Conservation (phyloP, 2,888 invertebrate species). For the Tiphia femorata region DNA sequence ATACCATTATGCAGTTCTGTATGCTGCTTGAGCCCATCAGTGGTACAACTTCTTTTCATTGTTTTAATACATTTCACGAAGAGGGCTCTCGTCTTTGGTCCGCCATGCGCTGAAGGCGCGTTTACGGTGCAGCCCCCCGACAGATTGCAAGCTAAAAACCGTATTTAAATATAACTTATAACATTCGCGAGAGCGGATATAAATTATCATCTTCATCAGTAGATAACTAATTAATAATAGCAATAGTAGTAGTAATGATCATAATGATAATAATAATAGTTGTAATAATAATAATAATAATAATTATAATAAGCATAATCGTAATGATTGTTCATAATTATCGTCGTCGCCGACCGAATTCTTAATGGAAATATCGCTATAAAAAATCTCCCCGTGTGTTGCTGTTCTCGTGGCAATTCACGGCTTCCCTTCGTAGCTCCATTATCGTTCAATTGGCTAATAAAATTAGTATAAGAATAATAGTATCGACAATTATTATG, state of each 20-base stretch:
- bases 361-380: conserved; percentile 52
- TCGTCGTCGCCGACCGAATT: conserved; percentile 30
- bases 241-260: conserved; percentile 42
- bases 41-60: not conserved
- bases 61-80: conserved; percentile 26
- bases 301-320: conserved; percentile 34
- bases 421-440: conserved; percentile 8
- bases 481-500: conserved; percentile 55
- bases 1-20: conserved; percentile 46
- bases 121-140: conserved; percentile 54
- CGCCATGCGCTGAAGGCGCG: conserved; percentile 49
- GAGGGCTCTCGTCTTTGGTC: conserved; percentile 59
- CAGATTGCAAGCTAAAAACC: conserved; percentile 46
- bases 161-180: conserved; percentile 56
- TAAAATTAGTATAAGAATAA: conserved; percentile 63
- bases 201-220: conserved; percentile 52
- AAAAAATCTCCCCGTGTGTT: conserved; percentile 40
- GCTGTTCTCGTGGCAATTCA: conserved; percentile 24
- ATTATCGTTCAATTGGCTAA: conserved; percentile 55
- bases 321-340: conserved; percentile 29
- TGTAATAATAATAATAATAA: conserved; percentile 43
- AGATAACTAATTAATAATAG: conserved; percentile 46
- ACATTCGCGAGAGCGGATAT: conserved; percentile 51
- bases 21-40: conserved; percentile 33
- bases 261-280: conserved; percentile 34